Evolutionary conservation across 2,113 vertebrate species (phyloP).

Genomic region (Sander vitreus): DNA sequence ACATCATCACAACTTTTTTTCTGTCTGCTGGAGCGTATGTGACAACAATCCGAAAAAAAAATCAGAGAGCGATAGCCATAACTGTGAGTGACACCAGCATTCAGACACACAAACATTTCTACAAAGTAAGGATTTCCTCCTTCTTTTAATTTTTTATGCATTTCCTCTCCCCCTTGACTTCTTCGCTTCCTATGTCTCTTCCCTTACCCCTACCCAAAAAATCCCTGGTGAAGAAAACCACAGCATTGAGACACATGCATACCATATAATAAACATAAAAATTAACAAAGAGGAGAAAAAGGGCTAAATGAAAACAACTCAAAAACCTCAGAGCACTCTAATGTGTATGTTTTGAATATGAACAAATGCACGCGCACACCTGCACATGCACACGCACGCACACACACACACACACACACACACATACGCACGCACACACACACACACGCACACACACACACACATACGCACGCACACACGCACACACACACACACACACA

Average conservation of each 20-base stretch:
- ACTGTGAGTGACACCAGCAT: constrained; percentile 2
- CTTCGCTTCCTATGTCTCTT: constrained; percentile 6
- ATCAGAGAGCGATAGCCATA: neutral
- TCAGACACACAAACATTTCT: constrained; percentile 12
- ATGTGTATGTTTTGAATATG: constrained; percentile 45
- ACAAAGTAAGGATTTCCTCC: constrained; percentile 53
- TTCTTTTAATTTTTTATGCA: constrained; percentile 26
- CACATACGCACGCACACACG: neutral
- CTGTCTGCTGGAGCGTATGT: constrained; percentile 5
- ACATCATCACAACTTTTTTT: neutral
- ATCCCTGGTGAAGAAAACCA: constrained; percentile 8
- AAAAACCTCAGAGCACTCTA: constrained; percentile 8
- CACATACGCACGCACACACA: neutral
- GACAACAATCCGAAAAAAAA: constrained; percentile 26
- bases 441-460: neutral
- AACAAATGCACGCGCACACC: neutral
- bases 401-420: constrained; percentile 1
- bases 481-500: neutral
- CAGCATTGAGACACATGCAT: neutral
- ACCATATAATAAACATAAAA: constrained; percentile 10
- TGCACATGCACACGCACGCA: neutral
- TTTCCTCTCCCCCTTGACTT: constrained; percentile 41
- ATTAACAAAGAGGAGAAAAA: constrained; percentile 5
- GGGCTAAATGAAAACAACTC: constrained; percentile 14
- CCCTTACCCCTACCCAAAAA: neutral